phyloP scores from a whole-genome alignment of 2,113 vertebrate genomes.

The Urocitellus parryii region DNA sequence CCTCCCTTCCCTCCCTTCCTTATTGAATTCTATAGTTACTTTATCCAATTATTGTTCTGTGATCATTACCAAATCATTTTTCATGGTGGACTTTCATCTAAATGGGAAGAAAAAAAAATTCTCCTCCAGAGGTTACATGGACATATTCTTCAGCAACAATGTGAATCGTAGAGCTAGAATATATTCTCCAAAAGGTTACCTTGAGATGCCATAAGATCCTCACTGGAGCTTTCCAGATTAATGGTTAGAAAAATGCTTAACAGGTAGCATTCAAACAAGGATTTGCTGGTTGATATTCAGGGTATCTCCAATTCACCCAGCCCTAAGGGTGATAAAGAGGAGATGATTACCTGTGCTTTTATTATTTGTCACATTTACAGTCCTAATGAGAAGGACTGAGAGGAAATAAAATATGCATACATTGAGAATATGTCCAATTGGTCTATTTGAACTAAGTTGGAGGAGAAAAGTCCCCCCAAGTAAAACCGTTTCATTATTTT shows the following conservation, averaged over 20 bases:
- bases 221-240: background rate
- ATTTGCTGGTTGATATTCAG: background rate
- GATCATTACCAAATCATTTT: background rate
- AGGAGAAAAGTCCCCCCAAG: background rate
- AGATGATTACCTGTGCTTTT: background rate
- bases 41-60: background rate
- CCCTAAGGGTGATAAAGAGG: background rate
- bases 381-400: background rate
- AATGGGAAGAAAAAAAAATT: background rate
- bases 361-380: slow-evolving; percentile 9
- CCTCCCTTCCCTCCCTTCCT: too few species aligned
- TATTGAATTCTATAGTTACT: background rate
- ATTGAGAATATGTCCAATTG: background rate
- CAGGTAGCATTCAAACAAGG: background rate
- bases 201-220: background rate
- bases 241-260: slow-evolving; percentile 25
- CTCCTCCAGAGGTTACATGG: background rate
- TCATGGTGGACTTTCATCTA: background rate
- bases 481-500: background rate
- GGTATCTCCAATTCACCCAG: background rate
- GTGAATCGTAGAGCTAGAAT: background rate
- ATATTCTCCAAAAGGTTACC: background rate
- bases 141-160: background rate
- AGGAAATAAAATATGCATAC: background rate
- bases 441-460: background rate